Base-by-base conservation (phyloP, 1,140 invertebrate genomes). In the Drosophila arawakana region DNA sequence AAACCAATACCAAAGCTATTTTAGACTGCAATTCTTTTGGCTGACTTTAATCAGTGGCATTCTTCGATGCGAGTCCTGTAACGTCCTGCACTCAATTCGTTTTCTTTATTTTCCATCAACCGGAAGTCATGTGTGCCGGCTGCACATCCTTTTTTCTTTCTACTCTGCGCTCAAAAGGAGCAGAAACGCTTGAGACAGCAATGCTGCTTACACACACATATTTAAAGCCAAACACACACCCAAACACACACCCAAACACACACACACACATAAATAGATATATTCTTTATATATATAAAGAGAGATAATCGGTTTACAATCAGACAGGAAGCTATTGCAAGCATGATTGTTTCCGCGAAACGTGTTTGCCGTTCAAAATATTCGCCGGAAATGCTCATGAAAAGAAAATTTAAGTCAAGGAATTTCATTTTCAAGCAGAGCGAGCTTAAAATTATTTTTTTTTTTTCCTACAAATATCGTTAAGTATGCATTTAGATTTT, bases 311-410 rank as follows among this genome's bases (percentile, higher is more conserved):
- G 80, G 67, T 88, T 88, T 82, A 88, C 80, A 82, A 88, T 83
- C 83, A 83, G 80, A 73, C 83, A 88, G 83, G 83, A 88, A 88
- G 82, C 84, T 88, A 88, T 88, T 88, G 80, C 84, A 88, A 88
- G 83, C 83, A 88, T 88, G 83, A 88, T 88, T 88, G 83, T 88
- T 88, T 88, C 83, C 83, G 85, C 79, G 76, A 68, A 78, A 88
- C 83, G 83, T 88, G 83, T 88, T 88, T 86, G 83, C 75, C 71
- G 49, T 46, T 49, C 25, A 67, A 63, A 68, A 68, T 55, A 60
- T 79, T 71, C 54, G 46, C 13, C 21, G 13, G 34, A 44, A 73
- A 46, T 41, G 47, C 47, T 44, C 41, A n/a, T 44, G 34, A 34
- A 61, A 67, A 25, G 7, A 55, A 55, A 55, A 59, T 37, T 52